phyloP scores from a whole-genome alignment of 2,113 vertebrate genomes.

The Ciconia stormi region DNA sequence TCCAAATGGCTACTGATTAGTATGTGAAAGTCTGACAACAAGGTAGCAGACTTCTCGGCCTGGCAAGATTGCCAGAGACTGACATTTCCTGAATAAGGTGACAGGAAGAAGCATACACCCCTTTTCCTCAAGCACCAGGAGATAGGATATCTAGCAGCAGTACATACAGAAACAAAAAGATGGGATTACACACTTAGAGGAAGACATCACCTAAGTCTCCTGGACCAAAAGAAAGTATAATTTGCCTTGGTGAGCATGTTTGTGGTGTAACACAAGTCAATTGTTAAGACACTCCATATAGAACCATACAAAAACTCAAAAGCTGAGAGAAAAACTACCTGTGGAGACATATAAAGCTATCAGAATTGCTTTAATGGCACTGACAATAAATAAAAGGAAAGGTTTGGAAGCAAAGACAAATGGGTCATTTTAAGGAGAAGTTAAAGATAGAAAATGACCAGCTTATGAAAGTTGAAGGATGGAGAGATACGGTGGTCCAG shows the following conservation, averaged over 20 bases:
- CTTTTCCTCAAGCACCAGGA: background rate
- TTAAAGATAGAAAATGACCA: background rate
- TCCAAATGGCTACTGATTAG: background rate
- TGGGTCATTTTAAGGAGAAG: background rate
- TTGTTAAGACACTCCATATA: background rate
- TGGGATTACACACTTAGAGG: background rate
- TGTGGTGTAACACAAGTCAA: background rate
- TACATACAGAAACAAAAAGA: background rate
- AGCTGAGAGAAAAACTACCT: background rate
- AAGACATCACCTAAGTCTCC: background rate
- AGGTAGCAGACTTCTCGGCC: background rate
- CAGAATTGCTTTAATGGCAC: background rate
- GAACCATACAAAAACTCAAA: background rate
- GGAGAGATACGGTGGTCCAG: background rate
- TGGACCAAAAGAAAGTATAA: background rate
- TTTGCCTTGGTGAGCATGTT: background rate
- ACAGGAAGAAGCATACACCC: background rate
- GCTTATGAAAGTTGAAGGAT: background rate
- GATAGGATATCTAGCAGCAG: background rate
- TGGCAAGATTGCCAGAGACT: background rate
- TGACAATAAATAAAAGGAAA: background rate
- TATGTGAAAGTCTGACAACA: background rate
- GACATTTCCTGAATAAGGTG: background rate
- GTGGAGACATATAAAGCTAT: background rate
- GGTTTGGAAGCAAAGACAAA: background rate